Percentiles rank a stretch among this genome's conserved stretches.
phyloP scores from a whole-genome alignment of 2,797 vertebrate genomes.

The Alosa sapidissima region DNA sequence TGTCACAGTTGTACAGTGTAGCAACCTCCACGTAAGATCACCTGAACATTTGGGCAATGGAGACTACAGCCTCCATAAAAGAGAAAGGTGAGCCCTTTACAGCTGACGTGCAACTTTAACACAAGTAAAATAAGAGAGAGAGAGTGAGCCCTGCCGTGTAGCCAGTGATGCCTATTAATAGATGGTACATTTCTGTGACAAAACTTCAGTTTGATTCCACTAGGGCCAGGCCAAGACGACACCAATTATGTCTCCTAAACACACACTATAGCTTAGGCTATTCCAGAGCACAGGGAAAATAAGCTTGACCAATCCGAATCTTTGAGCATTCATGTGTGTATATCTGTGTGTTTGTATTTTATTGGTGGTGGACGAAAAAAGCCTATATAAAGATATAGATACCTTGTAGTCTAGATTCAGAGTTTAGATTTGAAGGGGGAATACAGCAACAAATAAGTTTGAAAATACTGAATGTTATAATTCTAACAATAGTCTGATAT shows the following conservation, averaged over 20 bases:
- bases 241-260: conserved; percentile 44
- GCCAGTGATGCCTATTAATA: conserved; percentile 74
- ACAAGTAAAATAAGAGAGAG: neutral
- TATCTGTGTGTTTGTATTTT: neutral
- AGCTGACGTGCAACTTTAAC: neutral
- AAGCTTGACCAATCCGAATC: neutral
- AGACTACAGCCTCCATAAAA: neutral
- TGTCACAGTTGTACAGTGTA: neutral
- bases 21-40: neutral
- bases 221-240: conserved; percentile 53
- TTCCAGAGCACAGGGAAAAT: neutral
- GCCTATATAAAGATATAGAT: no score
- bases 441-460: neutral
- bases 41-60: neutral
- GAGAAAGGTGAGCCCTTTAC: neutral
- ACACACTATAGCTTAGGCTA: conserved; percentile 32
- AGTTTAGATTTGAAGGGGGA: no score
- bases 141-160: conserved; percentile 36
- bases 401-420: no score
- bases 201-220: conserved; percentile 62
- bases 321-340: neutral
- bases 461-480: no score
- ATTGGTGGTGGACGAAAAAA: neutral
- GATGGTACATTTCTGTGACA: conserved; percentile 58
- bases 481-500: no score